Conservation (phyloP, 2,888 invertebrate genomes). For the Xestia ashworthii region DNA sequence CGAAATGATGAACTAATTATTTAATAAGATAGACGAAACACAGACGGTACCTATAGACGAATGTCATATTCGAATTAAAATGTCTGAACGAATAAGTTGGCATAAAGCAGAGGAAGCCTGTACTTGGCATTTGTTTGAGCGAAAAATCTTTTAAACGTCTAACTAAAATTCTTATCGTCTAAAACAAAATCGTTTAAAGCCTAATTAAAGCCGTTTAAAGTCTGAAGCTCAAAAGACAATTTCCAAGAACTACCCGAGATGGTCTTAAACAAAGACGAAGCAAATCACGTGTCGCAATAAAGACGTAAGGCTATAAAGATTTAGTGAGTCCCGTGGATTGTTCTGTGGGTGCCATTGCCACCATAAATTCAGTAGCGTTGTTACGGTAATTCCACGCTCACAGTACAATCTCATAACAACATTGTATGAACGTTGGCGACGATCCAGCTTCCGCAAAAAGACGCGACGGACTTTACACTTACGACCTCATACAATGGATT, state of each 20-base stretch:
- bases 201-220: too few species aligned
- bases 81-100: conserved; percentile 29
- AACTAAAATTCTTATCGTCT: background rate
- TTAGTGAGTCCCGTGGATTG: conserved; percentile 55
- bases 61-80: conserved; percentile 15
- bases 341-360: conserved; percentile 36
- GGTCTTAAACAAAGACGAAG: conserved; percentile 3
- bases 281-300: conserved; percentile 44
- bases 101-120: conserved; percentile 24
- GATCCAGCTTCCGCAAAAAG: conserved; percentile 76
- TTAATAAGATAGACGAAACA: conserved; percentile 13
- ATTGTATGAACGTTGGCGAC: conserved; percentile 78
- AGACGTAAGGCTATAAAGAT: conserved; percentile 53
- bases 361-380: conserved; percentile 69
- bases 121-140: conserved; percentile 35
- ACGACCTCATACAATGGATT: conserved; percentile 56
- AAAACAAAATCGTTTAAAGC: conserved; percentile 3
- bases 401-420: conserved; percentile 79
- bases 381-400: conserved; percentile 68
- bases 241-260: background rate
- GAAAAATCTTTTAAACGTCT: conserved; percentile 4
- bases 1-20: conserved; percentile 27
- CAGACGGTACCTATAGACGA: conserved; percentile 7
- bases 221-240: background rate
- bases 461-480: conserved; percentile 63